phyloP scores from a whole-genome alignment of 2,888 invertebrate genomes.

The Fragum whitleyi region DNA sequence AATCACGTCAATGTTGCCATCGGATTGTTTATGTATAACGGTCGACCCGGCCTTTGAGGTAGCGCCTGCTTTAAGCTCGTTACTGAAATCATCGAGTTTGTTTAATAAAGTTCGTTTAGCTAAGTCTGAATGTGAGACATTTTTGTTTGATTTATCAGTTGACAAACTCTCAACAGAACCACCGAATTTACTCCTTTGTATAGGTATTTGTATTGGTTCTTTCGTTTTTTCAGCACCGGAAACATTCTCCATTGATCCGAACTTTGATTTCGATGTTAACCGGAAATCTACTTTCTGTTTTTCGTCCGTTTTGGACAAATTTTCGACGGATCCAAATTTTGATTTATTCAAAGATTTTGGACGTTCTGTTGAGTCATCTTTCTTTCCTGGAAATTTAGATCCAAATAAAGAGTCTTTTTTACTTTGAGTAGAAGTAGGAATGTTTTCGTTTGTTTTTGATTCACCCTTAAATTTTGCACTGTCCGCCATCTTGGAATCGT shows the following conservation, averaged over 20 bases:
- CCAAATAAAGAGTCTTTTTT: not conserved
- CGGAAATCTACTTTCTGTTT: not conserved
- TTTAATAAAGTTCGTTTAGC: constrained; percentile 22
- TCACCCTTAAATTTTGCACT: not conserved
- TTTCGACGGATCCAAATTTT: constrained; percentile 49
- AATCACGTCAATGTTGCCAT: constrained; percentile 40
- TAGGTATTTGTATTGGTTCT: constrained; percentile 38
- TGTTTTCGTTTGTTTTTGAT: not conserved
- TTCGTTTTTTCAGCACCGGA: constrained; percentile 42
- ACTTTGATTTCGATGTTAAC: constrained; percentile 45
- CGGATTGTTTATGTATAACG: constrained; percentile 48
- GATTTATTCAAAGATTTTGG: constrained; percentile 22
- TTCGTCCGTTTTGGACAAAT: constrained; percentile 24
- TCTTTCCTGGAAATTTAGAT: not conserved
- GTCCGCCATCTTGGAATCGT: not conserved
- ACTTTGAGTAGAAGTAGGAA: constrained; percentile 10
- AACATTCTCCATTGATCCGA: constrained; percentile 64
- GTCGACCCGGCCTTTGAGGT: constrained; percentile 50
- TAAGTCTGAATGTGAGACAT: not conserved
- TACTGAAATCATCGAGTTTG: constrained; percentile 54
- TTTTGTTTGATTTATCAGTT: constrained; percentile 3
- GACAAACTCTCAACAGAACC: constrained; percentile 33
- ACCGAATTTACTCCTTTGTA: constrained; percentile 43
- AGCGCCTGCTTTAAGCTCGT: constrained; percentile 45
- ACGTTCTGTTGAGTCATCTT: not conserved